A percentile compares a stretch with the other conserved stretches of the same genome.
Conservation (phyloP, 2,113 vertebrate genomes). For the Ailurus styani region DNA sequence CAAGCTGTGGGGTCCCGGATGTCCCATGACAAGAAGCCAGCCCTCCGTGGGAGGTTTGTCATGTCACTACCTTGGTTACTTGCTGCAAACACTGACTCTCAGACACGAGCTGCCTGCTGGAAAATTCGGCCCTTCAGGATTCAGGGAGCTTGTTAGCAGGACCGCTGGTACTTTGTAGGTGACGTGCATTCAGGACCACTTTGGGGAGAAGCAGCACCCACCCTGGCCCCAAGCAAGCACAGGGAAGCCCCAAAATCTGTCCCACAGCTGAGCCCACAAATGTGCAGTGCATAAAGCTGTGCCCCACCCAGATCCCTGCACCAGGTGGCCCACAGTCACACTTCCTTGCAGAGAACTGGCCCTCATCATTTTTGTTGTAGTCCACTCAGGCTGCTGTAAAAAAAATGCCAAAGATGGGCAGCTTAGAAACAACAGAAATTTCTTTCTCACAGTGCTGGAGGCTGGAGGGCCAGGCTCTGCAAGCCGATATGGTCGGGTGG, state of each 20-base stretch:
- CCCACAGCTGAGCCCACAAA: too few species aligned
- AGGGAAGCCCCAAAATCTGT: too few species aligned
- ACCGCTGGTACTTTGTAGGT: not conserved
- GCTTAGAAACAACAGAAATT: not conserved
- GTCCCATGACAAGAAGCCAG: not conserved
- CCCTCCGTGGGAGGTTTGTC: not conserved
- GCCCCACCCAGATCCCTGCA: fast-evolving
- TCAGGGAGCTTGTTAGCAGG: not conserved
- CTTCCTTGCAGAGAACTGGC: not conserved
- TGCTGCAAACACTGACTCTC: not conserved
- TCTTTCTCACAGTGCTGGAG: not conserved
- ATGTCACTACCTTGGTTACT: not conserved
- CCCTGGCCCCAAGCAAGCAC: not conserved
- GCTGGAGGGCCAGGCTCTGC: not conserved
- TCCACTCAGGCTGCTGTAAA: not conserved
- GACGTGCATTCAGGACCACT: fast-evolving
- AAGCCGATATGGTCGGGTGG: fast-evolving
- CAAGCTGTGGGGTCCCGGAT: not conserved
- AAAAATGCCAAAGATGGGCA: not conserved
- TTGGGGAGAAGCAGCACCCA: fast-evolving
- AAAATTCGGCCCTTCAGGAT: not conserved
- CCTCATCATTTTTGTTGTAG: not conserved
- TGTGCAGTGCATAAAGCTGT: fast-evolving
- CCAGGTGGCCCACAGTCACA: not conserved
- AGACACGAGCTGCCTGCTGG: not conserved